Percentiles rank a stretch among this genome's conserved stretches.
phyloP scores from a whole-genome alignment of 2,113 vertebrate genomes.

The Oreochromis tanganicae region DNA sequence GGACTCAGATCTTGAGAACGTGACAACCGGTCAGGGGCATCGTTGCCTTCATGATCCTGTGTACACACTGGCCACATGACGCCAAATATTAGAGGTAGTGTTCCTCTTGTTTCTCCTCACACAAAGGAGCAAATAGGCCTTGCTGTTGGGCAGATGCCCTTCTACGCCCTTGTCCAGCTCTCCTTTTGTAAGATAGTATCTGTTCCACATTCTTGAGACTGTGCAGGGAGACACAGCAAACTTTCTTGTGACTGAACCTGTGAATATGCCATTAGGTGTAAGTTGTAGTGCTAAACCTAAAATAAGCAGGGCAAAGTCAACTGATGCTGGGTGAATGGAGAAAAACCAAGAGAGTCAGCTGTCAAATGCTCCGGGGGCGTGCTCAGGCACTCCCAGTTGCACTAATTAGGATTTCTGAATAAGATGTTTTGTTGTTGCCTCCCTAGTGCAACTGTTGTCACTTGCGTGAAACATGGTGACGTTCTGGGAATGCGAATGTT shows the following conservation, averaged over 20 bases:
- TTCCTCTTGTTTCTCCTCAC: neutral
- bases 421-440: neutral
- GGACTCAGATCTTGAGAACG: neutral
- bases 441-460: neutral
- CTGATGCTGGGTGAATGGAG: neutral
- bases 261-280: neutral
- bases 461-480: neutral
- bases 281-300: neutral
- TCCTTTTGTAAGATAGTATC: neutral
- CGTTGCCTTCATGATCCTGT: neutral
- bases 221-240: neutral
- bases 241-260: neutral
- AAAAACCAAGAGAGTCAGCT: neutral
- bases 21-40: neutral
- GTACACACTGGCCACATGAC: neutral
- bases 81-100: neutral
- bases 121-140: neutral
- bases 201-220: neutral
- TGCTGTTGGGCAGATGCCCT: neutral
- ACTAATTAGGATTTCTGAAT: neutral
- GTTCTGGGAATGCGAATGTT: neutral
- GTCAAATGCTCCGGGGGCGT: accelerated
- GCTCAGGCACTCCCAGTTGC: neutral
- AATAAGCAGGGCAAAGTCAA: neutral
- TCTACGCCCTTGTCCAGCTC: neutral